A percentile compares a stretch with the other conserved stretches of the same genome.
These are phyloP conservation scores for Halcyon badia DNA, from an alignment of 2,797 vertebrate genomes.

Conservation along the genomic window DNA sequence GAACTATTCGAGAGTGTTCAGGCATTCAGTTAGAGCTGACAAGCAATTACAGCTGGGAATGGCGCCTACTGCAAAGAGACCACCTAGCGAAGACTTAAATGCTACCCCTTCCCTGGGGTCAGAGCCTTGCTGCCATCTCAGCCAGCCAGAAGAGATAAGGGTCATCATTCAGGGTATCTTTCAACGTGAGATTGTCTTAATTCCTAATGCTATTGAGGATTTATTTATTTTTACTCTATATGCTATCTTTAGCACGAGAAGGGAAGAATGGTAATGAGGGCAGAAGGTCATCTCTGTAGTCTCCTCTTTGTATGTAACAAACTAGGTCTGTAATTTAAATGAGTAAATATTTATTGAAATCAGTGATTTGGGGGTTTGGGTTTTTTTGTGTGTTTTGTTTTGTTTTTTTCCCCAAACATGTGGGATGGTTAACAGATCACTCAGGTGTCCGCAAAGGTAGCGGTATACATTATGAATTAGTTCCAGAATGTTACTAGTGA, in stretches of 20 bases:
- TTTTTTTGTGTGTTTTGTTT: not conserved
- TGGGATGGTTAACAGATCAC: not conserved
- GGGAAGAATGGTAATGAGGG: conserved; percentile 34
- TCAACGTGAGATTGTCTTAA: conserved; percentile 51
- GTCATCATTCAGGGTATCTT: conserved; percentile 9
- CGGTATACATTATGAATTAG: not conserved
- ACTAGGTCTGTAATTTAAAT: not conserved
- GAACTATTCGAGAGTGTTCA: conserved; percentile 27
- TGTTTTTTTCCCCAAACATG: not conserved
- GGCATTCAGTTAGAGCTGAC: conserved; percentile 37
- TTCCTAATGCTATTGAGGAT: conserved; percentile 60
- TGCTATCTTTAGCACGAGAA: conserved; percentile 59
- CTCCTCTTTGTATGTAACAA: not conserved
- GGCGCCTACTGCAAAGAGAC: conserved; percentile 2
- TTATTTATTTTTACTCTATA: conserved; percentile 64
- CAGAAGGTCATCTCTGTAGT: not conserved
- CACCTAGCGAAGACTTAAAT: conserved; percentile 30
- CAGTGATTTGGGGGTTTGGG: not conserved
- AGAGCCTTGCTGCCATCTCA: not conserved
- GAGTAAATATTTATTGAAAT: not conserved
- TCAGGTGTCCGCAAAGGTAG: not conserved
- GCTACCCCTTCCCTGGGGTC: not conserved
- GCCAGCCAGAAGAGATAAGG: not conserved
- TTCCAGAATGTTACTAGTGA: not conserved
- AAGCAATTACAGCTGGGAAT: conserved; percentile 11